phyloP scores from a whole-genome alignment of 2,888 invertebrate species.

The Litoditis marina region DNA sequence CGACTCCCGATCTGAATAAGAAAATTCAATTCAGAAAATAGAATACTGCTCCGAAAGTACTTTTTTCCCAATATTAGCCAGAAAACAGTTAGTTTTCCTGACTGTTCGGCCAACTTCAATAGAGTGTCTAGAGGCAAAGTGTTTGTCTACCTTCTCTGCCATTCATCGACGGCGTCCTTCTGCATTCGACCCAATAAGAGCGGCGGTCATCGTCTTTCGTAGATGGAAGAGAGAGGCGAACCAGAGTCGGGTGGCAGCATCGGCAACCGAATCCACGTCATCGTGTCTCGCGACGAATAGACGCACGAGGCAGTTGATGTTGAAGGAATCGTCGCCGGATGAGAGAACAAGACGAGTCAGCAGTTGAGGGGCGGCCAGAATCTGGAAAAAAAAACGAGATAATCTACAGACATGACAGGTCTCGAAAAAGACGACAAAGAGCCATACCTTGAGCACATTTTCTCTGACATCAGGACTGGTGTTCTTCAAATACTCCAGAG shows the following conservation, averaged over 20 bases:
- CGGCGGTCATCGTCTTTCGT: slow-evolving; percentile 19
- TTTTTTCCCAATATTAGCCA: no score
- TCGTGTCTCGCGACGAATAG: slow-evolving; percentile 30
- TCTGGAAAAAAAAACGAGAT: slow-evolving; percentile 11
- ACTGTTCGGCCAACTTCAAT: no score
- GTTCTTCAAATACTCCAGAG: slow-evolving; percentile 28
- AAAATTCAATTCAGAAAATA: not conserved
- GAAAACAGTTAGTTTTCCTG: no score
- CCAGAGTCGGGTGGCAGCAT: slow-evolving; percentile 26
- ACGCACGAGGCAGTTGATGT: slow-evolving; percentile 29
- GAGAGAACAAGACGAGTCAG: slow-evolving; percentile 35
- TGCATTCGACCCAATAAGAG: slow-evolving; percentile 73
- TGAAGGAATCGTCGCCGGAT: slow-evolving; percentile 21
- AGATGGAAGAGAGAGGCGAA: slow-evolving; percentile 22
- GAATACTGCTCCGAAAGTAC: not conserved
- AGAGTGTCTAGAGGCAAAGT: not conserved
- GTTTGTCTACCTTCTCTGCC: slow-evolving; percentile 73
- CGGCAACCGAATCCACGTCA: slow-evolving; percentile 27
- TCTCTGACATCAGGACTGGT: slow-evolving; percentile 31
- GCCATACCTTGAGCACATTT: slow-evolving; percentile 14
- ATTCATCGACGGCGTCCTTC: slow-evolving; percentile 78
- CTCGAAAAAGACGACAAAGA: not conserved
- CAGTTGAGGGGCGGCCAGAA: slow-evolving; percentile 36
- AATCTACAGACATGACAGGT: not conserved
- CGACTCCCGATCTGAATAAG: slow-evolving; percentile 9